Evolutionary conservation across 2,797 vertebrate species (phyloP).

Genomic region (Antrozous pallidus): DNA sequence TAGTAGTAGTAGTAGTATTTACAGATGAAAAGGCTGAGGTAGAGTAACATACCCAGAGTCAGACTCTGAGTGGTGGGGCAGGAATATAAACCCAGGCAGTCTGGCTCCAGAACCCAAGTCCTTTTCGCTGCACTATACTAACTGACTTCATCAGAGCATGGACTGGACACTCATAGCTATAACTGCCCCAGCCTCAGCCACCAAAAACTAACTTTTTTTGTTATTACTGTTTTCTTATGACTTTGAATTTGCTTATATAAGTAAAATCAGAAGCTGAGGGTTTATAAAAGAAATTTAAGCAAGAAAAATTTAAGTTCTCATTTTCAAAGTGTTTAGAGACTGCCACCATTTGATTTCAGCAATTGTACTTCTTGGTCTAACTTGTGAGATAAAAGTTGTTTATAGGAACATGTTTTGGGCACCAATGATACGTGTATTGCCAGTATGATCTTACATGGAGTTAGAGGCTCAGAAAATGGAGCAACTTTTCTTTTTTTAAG

Average conservation of each 20-base stretch:
- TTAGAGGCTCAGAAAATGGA: not conserved
- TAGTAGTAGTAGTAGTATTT: not conserved
- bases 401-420: not conserved
- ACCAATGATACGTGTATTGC: not conserved
- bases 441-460: not conserved
- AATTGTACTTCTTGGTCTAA: not conserved
- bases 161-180: not conserved
- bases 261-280: not conserved
- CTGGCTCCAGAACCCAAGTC: not conserved
- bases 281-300: conserved; percentile 33
- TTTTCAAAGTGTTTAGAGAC: not conserved
- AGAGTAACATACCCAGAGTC: not conserved
- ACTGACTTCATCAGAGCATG: not conserved
- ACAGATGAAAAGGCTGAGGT: not conserved
- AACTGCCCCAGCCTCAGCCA: not conserved
- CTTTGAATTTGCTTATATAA: conserved; percentile 13
- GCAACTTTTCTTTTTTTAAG: not conserved
- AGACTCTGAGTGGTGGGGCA: not conserved
- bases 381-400: not conserved
- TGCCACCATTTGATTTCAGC: not conserved
- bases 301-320: not conserved
- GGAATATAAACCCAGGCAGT: not conserved
- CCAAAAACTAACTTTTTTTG: not conserved
- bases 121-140: not conserved
- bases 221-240: not conserved